phyloP scores from a whole-genome alignment of 1,140 invertebrate genomes.

The Drosophila arawakana region DNA sequence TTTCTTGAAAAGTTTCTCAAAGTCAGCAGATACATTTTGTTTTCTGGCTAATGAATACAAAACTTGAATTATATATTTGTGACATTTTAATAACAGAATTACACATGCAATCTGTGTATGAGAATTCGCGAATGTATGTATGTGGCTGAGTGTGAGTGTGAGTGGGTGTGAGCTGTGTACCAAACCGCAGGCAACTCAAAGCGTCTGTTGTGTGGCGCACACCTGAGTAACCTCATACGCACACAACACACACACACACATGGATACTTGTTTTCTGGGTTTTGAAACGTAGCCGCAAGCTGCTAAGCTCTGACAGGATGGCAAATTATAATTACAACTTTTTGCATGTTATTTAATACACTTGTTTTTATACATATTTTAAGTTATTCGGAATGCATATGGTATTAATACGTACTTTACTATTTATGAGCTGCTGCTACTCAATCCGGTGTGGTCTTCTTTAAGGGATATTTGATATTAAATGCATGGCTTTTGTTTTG shows the following conservation, averaged over 20 bases:
- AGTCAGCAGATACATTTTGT: conserved; percentile 19
- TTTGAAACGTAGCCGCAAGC: conserved; percentile 24
- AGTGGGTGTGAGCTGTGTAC: background rate
- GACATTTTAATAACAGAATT: conserved; percentile 56
- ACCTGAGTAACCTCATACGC: background rate
- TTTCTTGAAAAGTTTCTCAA: conserved; percentile 45
- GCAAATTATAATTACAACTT: conserved; percentile 29
- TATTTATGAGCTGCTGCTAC: background rate
- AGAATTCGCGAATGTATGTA: background rate
- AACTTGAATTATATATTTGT: conserved; percentile 54
- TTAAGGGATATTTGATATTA: conserved; percentile 18
- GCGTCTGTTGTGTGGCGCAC: conserved; percentile 26
- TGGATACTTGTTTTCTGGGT: background rate
- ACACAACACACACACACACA: background rate
- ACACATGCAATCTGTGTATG: conserved; percentile 7
- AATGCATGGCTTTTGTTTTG: conserved; percentile 52
- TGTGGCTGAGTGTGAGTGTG: conserved; percentile 1
- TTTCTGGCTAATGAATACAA: conserved; percentile 47
- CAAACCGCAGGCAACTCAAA: conserved; percentile 46
- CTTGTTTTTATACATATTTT: conserved; percentile 47
- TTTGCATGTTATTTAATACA: conserved; percentile 37
- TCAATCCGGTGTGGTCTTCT: conserved; percentile 19
- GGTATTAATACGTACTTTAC: conserved; percentile 43
- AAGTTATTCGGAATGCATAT: conserved; percentile 52
- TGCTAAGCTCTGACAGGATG: background rate